Evolutionary conservation across 1,140 invertebrate genomes (phyloP).

Genomic region (Drosophila serrata): DNA sequence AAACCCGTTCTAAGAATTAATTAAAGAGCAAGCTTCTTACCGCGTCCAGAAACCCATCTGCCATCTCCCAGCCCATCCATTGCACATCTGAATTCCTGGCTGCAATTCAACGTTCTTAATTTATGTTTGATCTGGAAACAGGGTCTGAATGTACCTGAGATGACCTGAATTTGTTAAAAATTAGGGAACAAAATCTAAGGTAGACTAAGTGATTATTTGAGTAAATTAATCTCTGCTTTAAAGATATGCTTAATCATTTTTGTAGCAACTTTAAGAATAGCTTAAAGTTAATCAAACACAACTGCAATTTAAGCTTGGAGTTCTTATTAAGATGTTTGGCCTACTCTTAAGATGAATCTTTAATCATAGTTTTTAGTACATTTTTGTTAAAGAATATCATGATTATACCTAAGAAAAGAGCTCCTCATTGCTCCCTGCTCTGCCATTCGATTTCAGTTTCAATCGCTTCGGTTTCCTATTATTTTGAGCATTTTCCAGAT

Average conservation of each 20-base stretch:
- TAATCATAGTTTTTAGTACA: not conserved
- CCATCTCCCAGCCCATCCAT: slow-evolving; percentile 22
- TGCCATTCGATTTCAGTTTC: slow-evolving; percentile 9
- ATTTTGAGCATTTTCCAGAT: slow-evolving; percentile 41
- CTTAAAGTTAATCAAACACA: not conserved
- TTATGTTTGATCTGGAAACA: slow-evolving; percentile 36
- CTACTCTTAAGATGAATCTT: not conserved
- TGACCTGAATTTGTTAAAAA: not conserved
- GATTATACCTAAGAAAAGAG: slow-evolving; percentile 9
- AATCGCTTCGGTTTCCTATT: not conserved
- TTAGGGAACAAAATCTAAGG: not conserved
- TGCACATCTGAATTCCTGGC: slow-evolving; percentile 39
- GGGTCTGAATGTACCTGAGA: not conserved
- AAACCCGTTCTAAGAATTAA: slow-evolving; percentile 82
- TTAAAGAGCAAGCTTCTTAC: slow-evolving; percentile 66
- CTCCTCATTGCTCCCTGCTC: slow-evolving; percentile 20
- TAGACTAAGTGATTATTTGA: not conserved
- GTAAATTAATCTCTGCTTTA: not conserved
- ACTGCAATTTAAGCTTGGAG: not conserved
- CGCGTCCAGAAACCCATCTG: slow-evolving; percentile 29
- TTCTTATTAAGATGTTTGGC: not conserved
- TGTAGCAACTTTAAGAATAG: not conserved
- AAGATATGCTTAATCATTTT: too few relatives aligned
- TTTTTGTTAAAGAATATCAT: slow-evolving; percentile 4
- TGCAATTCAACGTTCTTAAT: slow-evolving; percentile 57